Percentiles rank a stretch among this genome's conserved stretches.
phyloP scores from a whole-genome alignment of 1,140 invertebrate genomes.

The Aphis craccivora region DNA sequence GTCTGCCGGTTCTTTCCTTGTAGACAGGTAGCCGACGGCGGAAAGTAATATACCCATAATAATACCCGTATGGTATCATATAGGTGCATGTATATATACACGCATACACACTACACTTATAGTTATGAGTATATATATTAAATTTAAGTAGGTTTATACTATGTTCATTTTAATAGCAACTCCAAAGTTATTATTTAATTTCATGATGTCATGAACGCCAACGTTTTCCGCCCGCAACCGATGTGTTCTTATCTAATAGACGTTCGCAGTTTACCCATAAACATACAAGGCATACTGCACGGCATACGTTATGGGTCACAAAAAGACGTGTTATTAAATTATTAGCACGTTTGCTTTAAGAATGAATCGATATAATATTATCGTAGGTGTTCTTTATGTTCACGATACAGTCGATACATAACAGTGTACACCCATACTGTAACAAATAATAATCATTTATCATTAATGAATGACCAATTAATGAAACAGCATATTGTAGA shows the following conservation, averaged over 20 bases:
- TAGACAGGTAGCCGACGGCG: conserved; percentile 47
- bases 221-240: conserved; percentile 35
- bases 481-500: not conserved
- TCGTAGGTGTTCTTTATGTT: not conserved
- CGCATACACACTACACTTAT: not conserved
- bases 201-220: conserved; percentile 51
- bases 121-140: not conserved
- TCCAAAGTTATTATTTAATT: conserved; percentile 36
- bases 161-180: not conserved
- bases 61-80: conserved; percentile 28
- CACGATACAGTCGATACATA: not conserved
- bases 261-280: not conserved
- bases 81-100: not conserved
- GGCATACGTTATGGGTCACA: not conserved
- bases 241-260: conserved; percentile 33
- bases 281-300: not conserved
- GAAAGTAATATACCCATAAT: conserved; percentile 13
- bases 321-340: conserved; percentile 43
- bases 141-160: not conserved
- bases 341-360: conserved; percentile 21
- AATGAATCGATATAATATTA: not conserved
- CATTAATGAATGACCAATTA: not conserved
- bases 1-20: not conserved
- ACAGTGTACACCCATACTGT: not conserved
- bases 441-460: not conserved